Conservation (phyloP, 1,140 invertebrate genomes). For the Caenorhabditis remanei region DNA sequence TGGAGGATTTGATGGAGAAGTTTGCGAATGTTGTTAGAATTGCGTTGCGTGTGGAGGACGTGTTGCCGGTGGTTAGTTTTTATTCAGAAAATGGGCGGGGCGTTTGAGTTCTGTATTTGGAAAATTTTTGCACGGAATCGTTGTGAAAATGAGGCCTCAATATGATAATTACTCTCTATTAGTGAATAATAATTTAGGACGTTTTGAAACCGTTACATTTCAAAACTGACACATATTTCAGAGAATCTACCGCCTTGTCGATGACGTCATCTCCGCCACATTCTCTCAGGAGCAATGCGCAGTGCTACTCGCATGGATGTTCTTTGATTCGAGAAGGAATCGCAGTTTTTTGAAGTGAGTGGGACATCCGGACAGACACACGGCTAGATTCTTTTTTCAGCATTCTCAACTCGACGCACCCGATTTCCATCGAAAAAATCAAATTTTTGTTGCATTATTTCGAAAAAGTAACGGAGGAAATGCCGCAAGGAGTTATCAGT, state of each 20-base stretch:
- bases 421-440: slow-evolving; percentile 27
- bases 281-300: slow-evolving; percentile 59
- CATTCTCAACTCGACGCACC: neutral
- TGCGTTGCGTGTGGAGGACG: neutral
- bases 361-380: neutral
- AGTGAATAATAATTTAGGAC: neutral
- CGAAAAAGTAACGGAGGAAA: neutral
- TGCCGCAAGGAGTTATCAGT: neutral
- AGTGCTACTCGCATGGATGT: slow-evolving; percentile 36
- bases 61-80: slow-evolving; percentile 27
- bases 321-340: neutral
- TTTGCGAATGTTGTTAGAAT: neutral
- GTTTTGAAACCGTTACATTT: neutral
- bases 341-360: slow-evolving; percentile 15
- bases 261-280: slow-evolving; percentile 34
- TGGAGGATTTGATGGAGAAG: neutral
- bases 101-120: too few relatives aligned
- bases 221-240: neutral
- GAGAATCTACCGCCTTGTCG: neutral
- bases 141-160: neutral
- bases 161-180: neutral
- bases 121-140: too few relatives aligned
- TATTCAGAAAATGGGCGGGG: too few relatives aligned
- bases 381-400: neutral
- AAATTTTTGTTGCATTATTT: slow-evolving; percentile 25